These are phyloP conservation scores for Athene noctua DNA, from an alignment of 2,113 vertebrate species.

Conservation along the genomic window DNA sequence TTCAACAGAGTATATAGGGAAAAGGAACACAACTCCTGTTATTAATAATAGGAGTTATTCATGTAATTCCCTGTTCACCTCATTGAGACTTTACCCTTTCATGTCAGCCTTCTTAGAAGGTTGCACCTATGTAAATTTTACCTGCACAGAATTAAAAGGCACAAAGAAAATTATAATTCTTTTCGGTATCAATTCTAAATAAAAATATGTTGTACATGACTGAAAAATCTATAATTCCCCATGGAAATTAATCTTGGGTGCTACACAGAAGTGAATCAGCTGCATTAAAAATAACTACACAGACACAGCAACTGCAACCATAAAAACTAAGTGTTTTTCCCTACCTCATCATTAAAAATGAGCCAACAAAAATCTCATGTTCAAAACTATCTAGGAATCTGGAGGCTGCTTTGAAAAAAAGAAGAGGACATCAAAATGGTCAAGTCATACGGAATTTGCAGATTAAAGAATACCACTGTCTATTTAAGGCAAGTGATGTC, in stretches of 20 bases:
- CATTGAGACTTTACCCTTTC: neutral
- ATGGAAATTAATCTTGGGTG: neutral
- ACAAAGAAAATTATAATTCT: neutral
- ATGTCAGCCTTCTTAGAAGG: neutral
- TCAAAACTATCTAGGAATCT: neutral
- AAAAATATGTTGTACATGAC: neutral
- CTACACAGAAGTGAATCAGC: neutral
- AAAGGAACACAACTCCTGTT: neutral
- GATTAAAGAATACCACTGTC: neutral
- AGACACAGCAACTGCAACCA: neutral
- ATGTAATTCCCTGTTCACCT: neutral
- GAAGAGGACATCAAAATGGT: neutral
- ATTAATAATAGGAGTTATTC: slow-evolving; percentile 21
- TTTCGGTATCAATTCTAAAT: neutral
- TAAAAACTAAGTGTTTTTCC: neutral
- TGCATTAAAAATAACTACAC: neutral
- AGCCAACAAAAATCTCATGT: neutral
- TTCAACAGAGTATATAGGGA: neutral
- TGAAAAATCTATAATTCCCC: neutral
- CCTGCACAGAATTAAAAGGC: neutral
- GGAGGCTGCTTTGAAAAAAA: neutral
- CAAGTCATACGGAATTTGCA: neutral
- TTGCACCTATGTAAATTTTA: neutral
- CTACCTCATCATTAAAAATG: neutral
- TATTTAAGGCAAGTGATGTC: neutral